These are phyloP conservation scores for Stenodema calcarata DNA, from an alignment of 2,888 invertebrate species.

Conservation along the genomic window DNA sequence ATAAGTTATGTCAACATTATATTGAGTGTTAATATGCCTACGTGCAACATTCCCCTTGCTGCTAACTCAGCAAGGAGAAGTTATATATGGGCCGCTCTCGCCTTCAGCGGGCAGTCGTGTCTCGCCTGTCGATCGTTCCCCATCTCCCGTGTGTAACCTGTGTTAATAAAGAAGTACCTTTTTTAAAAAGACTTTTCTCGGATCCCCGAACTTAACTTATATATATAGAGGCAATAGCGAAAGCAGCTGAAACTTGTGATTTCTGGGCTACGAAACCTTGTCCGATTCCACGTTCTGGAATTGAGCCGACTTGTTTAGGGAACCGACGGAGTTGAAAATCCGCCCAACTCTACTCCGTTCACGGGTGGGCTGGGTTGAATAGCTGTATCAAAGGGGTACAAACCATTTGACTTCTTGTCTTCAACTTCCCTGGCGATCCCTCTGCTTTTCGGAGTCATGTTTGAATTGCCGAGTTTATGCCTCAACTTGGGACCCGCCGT, in stretches of 20 bases:
- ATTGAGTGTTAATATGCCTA: no score
- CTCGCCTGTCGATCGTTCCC: no score
- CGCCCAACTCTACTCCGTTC: neutral
- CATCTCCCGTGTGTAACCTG: no score
- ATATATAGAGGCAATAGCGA: no score
- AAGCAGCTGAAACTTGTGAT: neutral
- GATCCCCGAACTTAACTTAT: no score
- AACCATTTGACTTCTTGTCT: neutral
- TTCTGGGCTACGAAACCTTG: neutral
- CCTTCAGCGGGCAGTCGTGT: no score
- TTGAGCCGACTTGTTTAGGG: neutral
- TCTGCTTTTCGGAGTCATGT: neutral
- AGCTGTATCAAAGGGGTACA: neutral
- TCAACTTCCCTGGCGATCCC: neutral
- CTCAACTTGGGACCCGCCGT: neutral
- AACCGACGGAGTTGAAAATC: neutral
- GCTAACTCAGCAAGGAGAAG: no score
- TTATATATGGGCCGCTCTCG: no score
- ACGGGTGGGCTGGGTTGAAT: neutral
- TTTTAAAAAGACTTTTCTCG: no score
- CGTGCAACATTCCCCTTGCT: no score
- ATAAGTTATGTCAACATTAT: no score
- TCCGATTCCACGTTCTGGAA: neutral
- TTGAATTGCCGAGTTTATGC: neutral
- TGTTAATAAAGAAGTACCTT: no score